Evolutionary conservation across 2,113 vertebrate genomes (phyloP), one percentile per base, ranked within the genome.

Genomic region (Mugil cephalus): DNA sequence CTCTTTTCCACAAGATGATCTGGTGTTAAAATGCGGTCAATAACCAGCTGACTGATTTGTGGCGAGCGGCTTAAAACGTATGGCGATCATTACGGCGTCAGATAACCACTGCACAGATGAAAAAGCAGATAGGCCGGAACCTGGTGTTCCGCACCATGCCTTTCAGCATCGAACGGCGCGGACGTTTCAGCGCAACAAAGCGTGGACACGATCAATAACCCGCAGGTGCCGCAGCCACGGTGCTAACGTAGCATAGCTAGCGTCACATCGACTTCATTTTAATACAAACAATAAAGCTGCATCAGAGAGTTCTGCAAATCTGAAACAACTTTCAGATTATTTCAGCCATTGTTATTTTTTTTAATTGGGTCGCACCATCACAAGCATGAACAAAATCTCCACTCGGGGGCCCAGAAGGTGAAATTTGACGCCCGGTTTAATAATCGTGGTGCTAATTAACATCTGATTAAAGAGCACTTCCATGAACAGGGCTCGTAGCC

Each of bases 131-230:
- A 38, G 64, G 70, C 4, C 7, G 59, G 48, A 82, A 73, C 59
- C 58, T 52, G 43, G 64, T 77, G 74, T 79, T 54, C n/a, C n/a
- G n/a, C n/a, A n/a, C n/a, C n/a, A n/a, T n/a, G 2, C 38, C 62
- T 51, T 70, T 63, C 48, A 71, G 42, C 67, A 89, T 87, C 75
- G 58, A 47, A 74, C 35, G 0, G 54, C 80, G 21, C 58, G 64
- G 70, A 78, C 74, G 66, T 77, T 79, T 75, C 36, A 64, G 75
- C 70, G 15, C 30, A 77, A 70, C 56, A 34, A 42, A 15, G 13
- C 64, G 64, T 56, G 69, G 60, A 67, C 42, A 3, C 50, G 17
- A 61, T 88, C 82, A 75, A 83, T 87, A 79, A 54, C 34, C 54
- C 53, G 70, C 69, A 74, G 64, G 38, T 50, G 61, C 59, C 63